Conservation (phyloP, 2,797 vertebrate species). For the Cheracebus regulus region DNA sequence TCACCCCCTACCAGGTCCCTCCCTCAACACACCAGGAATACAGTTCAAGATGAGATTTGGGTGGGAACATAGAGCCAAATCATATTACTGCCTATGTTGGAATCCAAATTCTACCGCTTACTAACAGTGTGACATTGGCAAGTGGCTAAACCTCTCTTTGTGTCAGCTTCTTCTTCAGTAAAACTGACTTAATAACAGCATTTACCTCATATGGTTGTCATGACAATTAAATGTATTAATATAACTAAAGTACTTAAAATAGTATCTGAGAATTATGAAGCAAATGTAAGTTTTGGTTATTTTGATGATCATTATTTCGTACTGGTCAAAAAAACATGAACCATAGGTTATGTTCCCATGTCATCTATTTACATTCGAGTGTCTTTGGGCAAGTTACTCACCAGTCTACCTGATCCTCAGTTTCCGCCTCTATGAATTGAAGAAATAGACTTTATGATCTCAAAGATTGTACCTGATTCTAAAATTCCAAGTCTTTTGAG, state of each 20-base stretch:
- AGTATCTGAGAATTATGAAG: neutral
- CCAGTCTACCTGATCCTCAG: neutral
- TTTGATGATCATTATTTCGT: neutral
- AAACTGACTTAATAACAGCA: neutral
- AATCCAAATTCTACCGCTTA: neutral
- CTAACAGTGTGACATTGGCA: neutral
- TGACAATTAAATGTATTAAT: neutral
- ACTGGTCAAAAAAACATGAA: neutral
- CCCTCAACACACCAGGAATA: no score
- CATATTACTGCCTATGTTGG: neutral
- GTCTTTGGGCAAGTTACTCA: neutral
- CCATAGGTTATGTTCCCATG: neutral
- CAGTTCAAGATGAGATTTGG: no score
- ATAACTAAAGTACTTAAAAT: neutral
- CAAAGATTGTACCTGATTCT: neutral
- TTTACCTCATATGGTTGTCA: neutral
- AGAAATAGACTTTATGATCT: neutral
- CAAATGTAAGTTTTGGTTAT: neutral
- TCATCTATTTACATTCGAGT: neutral
- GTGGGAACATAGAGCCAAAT: no score
- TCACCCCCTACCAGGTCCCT: no score
- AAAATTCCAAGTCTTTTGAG: neutral
- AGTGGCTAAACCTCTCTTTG: neutral
- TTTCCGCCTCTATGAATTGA: neutral
- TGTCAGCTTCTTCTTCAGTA: neutral